Percentiles rank a stretch among this genome's conserved stretches.
Evolutionary conservation across 2,888 invertebrate genomes (phyloP).

Genomic region (Ichneumoninae sp.): DNA sequence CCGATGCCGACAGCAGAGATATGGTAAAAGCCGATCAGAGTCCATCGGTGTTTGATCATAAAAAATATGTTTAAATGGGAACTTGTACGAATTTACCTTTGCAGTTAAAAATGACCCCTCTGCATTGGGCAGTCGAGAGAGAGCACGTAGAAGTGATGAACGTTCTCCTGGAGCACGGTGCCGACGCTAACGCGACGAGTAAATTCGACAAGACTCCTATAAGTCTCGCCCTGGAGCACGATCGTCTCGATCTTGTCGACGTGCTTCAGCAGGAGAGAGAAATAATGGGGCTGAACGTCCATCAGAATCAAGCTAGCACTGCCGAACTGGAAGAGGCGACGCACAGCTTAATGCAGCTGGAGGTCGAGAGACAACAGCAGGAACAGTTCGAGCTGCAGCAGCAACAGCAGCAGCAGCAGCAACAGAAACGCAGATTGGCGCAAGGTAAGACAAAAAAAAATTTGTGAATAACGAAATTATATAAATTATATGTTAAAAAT

Average conservation of each 20-base stretch:
- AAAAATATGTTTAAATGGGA: slow-evolving; percentile 22
- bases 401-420: slow-evolving; percentile 75
- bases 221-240: slow-evolving; percentile 89
- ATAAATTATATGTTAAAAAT: slow-evolving; percentile 15
- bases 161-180: slow-evolving; percentile 90
- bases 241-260: slow-evolving; percentile 87
- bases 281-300: slow-evolving; percentile 73
- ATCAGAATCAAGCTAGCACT: slow-evolving; percentile 76
- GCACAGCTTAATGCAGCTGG: slow-evolving; percentile 81
- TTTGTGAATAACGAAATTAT: neutral
- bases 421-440: slow-evolving; percentile 71
- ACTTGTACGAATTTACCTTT: slow-evolving; percentile 11
- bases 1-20: slow-evolving; percentile 91
- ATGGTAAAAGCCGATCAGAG: slow-evolving; percentile 86
- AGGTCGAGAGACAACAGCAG: slow-evolving; percentile 77
- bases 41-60: neutral
- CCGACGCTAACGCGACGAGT: slow-evolving; percentile 88
- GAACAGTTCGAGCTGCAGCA: slow-evolving; percentile 75
- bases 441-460: slow-evolving; percentile 69
- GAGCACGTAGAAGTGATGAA: slow-evolving; percentile 90
- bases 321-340: slow-evolving; percentile 80
- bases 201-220: slow-evolving; percentile 91
- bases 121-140: slow-evolving; percentile 97
- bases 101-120: slow-evolving; percentile 94
- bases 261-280: slow-evolving; percentile 85